phyloP scores from a whole-genome alignment of 2,888 invertebrate species.

The Lucinisca nassula region DNA sequence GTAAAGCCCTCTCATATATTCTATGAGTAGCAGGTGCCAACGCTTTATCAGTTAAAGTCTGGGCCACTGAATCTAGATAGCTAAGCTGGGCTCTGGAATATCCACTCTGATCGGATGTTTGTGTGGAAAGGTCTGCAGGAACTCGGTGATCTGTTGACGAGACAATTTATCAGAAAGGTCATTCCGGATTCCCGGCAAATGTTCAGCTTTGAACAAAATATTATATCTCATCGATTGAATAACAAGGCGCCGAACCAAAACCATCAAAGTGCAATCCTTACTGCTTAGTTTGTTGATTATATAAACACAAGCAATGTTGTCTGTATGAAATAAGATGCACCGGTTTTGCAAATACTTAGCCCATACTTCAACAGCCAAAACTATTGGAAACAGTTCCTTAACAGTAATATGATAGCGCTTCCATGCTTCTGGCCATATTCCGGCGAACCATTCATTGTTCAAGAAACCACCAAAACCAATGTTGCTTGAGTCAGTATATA shows the following conservation, averaged over 20 bases:
- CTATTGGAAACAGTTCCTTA: constrained; percentile 36
- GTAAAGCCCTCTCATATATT: constrained; percentile 1
- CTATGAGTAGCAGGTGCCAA: background rate
- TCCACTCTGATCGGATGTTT: background rate
- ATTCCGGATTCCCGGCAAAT: constrained; percentile 39
- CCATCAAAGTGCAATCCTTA: constrained; percentile 16
- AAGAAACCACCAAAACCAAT: constrained; percentile 5
- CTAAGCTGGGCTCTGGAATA: background rate
- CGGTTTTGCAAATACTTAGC: background rate
- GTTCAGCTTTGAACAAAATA: constrained; percentile 42
- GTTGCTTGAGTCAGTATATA: constrained; percentile 27
- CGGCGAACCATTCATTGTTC: constrained; percentile 15
- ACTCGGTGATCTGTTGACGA: background rate
- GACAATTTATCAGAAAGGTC: constrained; percentile 22
- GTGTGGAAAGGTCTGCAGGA: background rate
- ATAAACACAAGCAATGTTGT: constrained; percentile 10
- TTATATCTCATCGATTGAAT: constrained; percentile 14
- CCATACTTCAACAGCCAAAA: constrained; percentile 22
- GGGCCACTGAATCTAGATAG: background rate
- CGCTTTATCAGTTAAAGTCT: background rate
- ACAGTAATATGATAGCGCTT: constrained; percentile 17
- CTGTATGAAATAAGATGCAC: constrained; percentile 19
- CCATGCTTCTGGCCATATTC: constrained; percentile 5
- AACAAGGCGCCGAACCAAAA: constrained; percentile 25
- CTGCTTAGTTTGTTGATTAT: constrained; percentile 27